Conservation (phyloP, 2,888 invertebrate species). For the Lasioglossum lativentre region DNA sequence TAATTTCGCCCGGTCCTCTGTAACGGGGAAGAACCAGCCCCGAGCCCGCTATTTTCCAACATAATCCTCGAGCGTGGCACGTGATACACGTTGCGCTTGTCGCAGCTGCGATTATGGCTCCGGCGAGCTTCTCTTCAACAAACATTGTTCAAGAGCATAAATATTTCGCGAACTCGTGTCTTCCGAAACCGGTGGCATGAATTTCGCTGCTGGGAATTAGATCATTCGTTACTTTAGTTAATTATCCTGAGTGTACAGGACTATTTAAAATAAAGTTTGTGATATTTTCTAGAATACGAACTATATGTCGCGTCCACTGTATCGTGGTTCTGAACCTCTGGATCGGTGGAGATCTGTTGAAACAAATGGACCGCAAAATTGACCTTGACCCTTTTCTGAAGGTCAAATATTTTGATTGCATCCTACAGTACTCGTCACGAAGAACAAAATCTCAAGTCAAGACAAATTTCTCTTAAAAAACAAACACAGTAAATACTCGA, state of each 20-base stretch:
- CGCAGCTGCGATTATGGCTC: neutral
- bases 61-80: constrained; percentile 36
- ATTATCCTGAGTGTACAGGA: neutral
- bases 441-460: no score
- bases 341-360: no score
- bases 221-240: neutral
- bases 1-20: constrained; percentile 30
- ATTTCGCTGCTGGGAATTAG: neutral
- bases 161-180: neutral
- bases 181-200: neutral
- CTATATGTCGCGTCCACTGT: no score
- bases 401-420: no score
- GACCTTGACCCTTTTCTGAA: no score
- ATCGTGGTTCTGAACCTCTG: no score
- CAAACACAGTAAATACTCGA: no score
- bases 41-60: constrained; percentile 33
- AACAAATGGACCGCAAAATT: no score
- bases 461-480: no score
- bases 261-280: no score
- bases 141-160: neutral
- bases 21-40: constrained; percentile 8
- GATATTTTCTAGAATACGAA: no score
- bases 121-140: neutral
- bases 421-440: no score
- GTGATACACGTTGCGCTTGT: neutral